Conservation (phyloP, 2,888 invertebrate species). For the Ctena decussata region DNA sequence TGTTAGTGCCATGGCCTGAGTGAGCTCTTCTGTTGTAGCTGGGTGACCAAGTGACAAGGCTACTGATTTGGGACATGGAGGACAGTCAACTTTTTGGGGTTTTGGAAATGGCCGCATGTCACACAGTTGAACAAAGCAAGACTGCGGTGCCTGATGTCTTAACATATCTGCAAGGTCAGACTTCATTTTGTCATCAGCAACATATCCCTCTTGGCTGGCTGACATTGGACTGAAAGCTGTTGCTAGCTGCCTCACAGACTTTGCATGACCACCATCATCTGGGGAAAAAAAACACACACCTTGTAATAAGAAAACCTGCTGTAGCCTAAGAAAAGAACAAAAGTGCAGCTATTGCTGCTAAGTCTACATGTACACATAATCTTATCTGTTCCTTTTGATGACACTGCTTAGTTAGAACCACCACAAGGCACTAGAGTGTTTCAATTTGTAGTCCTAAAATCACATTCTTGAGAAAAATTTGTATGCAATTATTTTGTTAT, state of each 20-base stretch:
- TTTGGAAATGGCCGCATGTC: constrained; percentile 16
- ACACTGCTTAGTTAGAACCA: too few species aligned
- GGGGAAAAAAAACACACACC: too few species aligned
- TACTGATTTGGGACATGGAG: constrained; percentile 18
- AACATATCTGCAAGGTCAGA: constrained; percentile 6
- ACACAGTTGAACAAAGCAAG: neutral
- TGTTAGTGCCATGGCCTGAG: constrained; percentile 2
- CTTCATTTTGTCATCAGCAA: neutral
- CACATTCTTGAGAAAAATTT: too few species aligned
- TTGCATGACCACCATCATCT: constrained; percentile 13
- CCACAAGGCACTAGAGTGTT: too few species aligned
- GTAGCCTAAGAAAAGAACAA: too few species aligned
- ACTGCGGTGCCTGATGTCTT: neutral
- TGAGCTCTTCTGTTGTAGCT: constrained; percentile 9
- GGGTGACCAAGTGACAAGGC: constrained; percentile 20
- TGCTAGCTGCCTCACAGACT: constrained; percentile 14
- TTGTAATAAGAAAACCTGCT: too few species aligned
- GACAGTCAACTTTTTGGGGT: neutral
- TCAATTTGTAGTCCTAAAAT: too few species aligned
- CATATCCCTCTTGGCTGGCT: constrained; percentile 4
- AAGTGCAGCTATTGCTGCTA: too few species aligned
- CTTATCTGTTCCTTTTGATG: too few species aligned
- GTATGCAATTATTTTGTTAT: too few species aligned
- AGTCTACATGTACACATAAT: too few species aligned
- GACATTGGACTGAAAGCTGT: constrained; percentile 11